Conservation (phyloP, 2,113 vertebrate genomes). For the Sylvilagus bachmani region DNA sequence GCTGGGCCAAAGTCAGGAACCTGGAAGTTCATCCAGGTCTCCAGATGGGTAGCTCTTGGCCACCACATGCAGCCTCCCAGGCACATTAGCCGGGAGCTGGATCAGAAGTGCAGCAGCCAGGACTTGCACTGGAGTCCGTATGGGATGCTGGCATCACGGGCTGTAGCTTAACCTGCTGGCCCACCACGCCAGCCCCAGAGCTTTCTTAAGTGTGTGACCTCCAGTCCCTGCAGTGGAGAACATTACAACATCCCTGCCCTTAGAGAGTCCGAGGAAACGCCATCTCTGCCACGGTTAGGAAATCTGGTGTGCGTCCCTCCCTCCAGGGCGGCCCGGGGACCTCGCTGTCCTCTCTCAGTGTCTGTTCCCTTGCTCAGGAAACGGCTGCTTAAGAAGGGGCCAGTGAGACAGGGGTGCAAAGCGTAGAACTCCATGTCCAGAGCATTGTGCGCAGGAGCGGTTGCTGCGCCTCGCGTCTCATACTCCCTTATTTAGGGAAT, state of each 20-base stretch:
- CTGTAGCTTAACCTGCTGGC: too few relatives aligned
- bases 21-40: too few relatives aligned
- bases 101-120: too few relatives aligned
- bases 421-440: background rate
- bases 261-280: background rate
- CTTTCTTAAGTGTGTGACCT: background rate
- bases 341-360: background rate
- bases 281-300: too few relatives aligned
- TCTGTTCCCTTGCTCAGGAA: background rate
- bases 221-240: background rate
- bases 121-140: too few relatives aligned
- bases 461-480: background rate
- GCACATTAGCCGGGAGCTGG: too few relatives aligned
- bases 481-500: background rate
- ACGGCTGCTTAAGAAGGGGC: background rate
- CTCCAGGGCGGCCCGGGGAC: background rate
- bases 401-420: fast-evolving
- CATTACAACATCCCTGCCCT: background rate
- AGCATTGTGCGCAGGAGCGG: fast-evolving
- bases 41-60: too few relatives aligned
- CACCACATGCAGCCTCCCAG: too few relatives aligned
- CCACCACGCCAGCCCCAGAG: background rate
- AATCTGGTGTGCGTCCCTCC: background rate
- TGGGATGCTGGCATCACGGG: too few relatives aligned
- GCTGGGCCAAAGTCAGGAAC: too few relatives aligned